Conservation (phyloP, 2,888 invertebrate genomes). For the Octonoba sinensis region DNA sequence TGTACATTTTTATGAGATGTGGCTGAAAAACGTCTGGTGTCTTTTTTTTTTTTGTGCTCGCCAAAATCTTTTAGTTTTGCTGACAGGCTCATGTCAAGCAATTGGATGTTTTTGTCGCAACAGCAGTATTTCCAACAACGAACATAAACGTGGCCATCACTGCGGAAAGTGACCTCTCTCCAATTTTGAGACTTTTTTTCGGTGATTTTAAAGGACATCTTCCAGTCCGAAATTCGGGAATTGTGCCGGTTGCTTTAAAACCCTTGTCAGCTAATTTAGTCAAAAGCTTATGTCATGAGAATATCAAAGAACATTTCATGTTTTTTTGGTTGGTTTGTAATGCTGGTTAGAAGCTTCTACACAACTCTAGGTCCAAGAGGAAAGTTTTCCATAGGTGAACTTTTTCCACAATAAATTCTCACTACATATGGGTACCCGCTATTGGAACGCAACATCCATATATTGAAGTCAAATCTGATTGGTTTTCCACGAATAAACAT, state of each 20-base stretch:
- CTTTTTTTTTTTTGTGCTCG: neutral
- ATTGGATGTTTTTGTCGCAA: too few species aligned
- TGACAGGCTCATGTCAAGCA: too few species aligned
- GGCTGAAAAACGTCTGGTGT: neutral
- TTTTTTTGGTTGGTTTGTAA: too few species aligned
- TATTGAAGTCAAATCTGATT: neutral
- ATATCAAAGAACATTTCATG: neutral
- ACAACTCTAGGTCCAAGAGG: slow-evolving; percentile 6
- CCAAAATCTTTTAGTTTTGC: neutral
- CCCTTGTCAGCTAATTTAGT: too few species aligned
- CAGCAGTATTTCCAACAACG: too few species aligned
- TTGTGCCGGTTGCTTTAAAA: too few species aligned
- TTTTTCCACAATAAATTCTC: neutral
- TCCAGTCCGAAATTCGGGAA: too few species aligned
- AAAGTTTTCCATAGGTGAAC: neutral
- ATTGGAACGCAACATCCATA: neutral
- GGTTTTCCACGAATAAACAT: slow-evolving; percentile 3
- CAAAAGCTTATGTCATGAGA: neutral
- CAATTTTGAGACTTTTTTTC: too few species aligned
- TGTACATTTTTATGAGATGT: neutral
- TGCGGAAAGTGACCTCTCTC: too few species aligned
- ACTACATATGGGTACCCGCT: neutral
- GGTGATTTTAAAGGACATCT: too few species aligned
- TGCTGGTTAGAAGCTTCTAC: neutral
- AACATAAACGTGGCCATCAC: too few species aligned